phyloP scores from a whole-genome alignment of 2,888 invertebrate genomes.

The Drosophila austrosaltans region DNA sequence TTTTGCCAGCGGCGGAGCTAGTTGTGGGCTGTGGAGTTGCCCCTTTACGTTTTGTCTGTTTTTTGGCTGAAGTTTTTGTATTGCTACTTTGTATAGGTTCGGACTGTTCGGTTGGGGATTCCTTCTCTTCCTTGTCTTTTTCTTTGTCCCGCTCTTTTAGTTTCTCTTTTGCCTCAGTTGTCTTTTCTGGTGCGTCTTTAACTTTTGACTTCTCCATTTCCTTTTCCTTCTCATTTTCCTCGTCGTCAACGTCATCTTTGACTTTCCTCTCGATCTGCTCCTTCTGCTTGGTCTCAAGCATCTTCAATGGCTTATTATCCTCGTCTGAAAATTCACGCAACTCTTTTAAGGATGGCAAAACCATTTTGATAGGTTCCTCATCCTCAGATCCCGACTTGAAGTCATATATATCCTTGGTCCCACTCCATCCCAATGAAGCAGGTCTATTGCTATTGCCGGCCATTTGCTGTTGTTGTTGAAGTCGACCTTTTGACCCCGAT shows the following conservation, averaged over 20 bases:
- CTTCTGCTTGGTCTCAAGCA: constrained; percentile 40
- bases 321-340: constrained; percentile 81
- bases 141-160: neutral
- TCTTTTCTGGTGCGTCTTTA: constrained; percentile 17
- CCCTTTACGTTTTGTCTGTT: constrained; percentile 35
- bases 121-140: constrained; percentile 5
- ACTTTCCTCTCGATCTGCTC: neutral
- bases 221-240: constrained; percentile 15
- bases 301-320: constrained; percentile 78
- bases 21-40: constrained; percentile 17
- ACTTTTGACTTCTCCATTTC: constrained; percentile 1
- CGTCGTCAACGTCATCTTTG: neutral
- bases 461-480: constrained; percentile 47
- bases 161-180: constrained; percentile 1
- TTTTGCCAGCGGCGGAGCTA: constrained; percentile 18
- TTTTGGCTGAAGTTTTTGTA: constrained; percentile 17
- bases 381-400: constrained; percentile 83
- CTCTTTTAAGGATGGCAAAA: constrained; percentile 80
- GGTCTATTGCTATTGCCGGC: constrained; percentile 30
- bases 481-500: constrained; percentile 56
- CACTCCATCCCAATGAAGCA: constrained; percentile 31
- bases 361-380: constrained; percentile 83
- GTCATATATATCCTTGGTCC: constrained; percentile 81
- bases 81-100: constrained; percentile 22
- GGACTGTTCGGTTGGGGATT: constrained; percentile 20